Percentiles rank a stretch among this genome's conserved stretches.
phyloP scores from a whole-genome alignment of 2,797 vertebrate genomes.

The Enteromius trimaculatus region DNA sequence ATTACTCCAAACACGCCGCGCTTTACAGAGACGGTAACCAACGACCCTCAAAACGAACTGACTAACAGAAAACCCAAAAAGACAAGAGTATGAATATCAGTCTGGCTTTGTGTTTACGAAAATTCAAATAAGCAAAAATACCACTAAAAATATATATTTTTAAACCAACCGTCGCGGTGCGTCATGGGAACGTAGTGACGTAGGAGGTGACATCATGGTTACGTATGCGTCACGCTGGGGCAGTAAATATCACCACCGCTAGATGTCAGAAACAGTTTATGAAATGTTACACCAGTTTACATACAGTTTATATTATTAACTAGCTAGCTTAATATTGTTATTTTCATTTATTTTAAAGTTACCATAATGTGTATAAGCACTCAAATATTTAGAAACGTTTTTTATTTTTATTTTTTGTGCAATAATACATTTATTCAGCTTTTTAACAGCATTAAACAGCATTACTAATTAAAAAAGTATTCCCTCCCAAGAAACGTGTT shows the following conservation, averaged over 20 bases:
- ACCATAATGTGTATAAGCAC: not conserved
- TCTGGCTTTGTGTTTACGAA: not conserved
- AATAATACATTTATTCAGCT: too few species aligned
- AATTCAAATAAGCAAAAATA: not conserved
- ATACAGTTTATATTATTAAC: not conserved
- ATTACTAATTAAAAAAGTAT: too few species aligned
- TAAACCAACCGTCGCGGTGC: not conserved
- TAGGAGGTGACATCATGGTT: not conserved
- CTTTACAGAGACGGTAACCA: not conserved
- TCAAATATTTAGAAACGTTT: not conserved
- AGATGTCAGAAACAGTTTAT: slow-evolving; percentile 27
- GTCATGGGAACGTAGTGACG: slow-evolving; percentile 22
- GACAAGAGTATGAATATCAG: rapidly evolving
- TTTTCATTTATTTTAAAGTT: not conserved
- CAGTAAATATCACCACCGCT: not conserved
- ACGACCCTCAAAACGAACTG: rapidly evolving
- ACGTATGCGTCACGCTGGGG: not conserved
- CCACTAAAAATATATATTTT: not conserved
- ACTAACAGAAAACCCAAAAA: too few species aligned
- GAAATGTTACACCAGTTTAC: not conserved
- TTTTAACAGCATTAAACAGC: too few species aligned
- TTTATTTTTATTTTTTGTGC: too few species aligned
- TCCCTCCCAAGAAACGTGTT: too few species aligned
- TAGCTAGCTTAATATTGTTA: not conserved
- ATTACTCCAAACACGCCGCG: not conserved